Conservation (phyloP, 2,888 invertebrate genomes). For the Eubasilissa splendida region DNA sequence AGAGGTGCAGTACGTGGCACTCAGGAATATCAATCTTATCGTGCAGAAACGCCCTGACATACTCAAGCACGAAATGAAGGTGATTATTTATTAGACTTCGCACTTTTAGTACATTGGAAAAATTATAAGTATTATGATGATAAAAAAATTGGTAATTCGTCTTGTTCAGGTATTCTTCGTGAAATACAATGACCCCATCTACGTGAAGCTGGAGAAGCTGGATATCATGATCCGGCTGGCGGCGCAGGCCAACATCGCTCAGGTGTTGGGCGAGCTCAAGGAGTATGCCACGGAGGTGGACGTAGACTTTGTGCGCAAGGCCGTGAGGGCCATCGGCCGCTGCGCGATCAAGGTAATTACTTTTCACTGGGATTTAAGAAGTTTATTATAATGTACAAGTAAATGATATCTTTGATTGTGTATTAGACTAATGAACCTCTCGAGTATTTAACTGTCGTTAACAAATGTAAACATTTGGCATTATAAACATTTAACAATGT, state of each 20-base stretch:
- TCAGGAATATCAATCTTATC: constrained; percentile 98
- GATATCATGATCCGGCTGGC: constrained; percentile 99
- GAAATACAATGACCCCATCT: constrained; percentile 99
- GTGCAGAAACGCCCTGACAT: constrained; percentile 99
- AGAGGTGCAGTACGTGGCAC: constrained; percentile 98
- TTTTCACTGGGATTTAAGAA: too few species aligned
- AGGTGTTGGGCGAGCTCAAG: constrained; percentile 97
- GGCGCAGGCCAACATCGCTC: constrained; percentile 97
- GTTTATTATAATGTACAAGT: too few species aligned
- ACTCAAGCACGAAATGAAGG: constrained; percentile 99
- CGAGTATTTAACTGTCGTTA: too few species aligned
- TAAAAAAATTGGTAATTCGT: background rate
- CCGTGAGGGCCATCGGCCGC: constrained; percentile 97
- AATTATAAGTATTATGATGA: background rate
- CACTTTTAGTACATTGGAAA: background rate
- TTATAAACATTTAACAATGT: too few species aligned
- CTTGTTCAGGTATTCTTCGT: constrained; percentile 89
- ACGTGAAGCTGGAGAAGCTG: constrained; percentile 98
- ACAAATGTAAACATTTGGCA: too few species aligned
- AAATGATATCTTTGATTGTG: too few species aligned
- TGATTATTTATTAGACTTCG: constrained; percentile 62
- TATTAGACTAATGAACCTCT: too few species aligned
- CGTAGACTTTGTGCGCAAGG: constrained; percentile 99
- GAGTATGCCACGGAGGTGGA: constrained; percentile 99
- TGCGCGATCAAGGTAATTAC: constrained; percentile 93